Conservation (phyloP, 2,888 invertebrate species). For the Orgyia antiqua region DNA sequence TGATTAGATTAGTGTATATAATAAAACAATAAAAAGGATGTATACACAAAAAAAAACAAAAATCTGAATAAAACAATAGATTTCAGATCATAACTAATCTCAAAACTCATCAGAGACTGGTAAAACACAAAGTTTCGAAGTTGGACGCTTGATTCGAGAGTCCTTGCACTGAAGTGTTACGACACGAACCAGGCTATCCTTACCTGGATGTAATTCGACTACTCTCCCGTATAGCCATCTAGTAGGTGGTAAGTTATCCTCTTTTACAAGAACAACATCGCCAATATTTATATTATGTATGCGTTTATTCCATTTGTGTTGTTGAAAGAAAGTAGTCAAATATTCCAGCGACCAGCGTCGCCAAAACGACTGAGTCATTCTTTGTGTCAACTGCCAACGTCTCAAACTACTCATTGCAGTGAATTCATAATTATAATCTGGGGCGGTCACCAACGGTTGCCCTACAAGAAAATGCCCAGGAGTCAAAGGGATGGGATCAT, state of each 20-base stretch:
- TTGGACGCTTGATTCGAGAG: background rate
- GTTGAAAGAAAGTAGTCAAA: background rate
- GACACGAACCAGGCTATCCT: conserved; percentile 7
- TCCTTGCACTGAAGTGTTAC: conserved; percentile 3
- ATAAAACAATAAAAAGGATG: no score
- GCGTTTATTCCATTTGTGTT: conserved; percentile 3
- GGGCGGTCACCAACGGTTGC: conserved; percentile 1
- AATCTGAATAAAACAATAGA: no score
- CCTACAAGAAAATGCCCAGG: conserved; percentile 6
- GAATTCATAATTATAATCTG: conserved; percentile 1
- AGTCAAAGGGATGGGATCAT: background rate
- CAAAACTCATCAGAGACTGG: background rate
- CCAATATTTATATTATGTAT: conserved; percentile 2
- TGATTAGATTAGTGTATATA: no score
- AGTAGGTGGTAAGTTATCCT: conserved; percentile 2
- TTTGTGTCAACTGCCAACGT: conserved; percentile 3
- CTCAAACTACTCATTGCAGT: background rate
- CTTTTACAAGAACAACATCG: conserved; percentile 2
- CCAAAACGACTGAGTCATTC: conserved; percentile 4
- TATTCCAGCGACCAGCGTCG: conserved; percentile 4
- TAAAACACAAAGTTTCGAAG: background rate
- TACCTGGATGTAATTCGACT: conserved; percentile 13
- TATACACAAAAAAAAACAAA: no score
- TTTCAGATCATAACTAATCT: no score
- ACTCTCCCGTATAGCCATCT: conserved; percentile 1